phyloP scores from a whole-genome alignment of 2,113 vertebrate genomes.

The Fregata magnificens region DNA sequence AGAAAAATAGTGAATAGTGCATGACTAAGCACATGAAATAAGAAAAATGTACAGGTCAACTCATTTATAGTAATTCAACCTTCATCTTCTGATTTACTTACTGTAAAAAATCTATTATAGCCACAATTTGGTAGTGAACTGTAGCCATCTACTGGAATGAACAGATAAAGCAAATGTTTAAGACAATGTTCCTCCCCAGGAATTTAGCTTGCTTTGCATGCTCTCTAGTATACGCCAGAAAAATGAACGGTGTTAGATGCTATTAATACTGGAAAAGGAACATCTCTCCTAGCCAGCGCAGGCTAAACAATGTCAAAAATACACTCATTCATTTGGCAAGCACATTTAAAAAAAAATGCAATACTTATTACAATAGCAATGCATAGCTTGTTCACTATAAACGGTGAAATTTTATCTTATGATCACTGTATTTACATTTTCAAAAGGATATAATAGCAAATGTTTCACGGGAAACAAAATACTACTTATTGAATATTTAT shows the following conservation, averaged over 20 bases:
- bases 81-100: slow-evolving; percentile 81
- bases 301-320: slow-evolving; percentile 33
- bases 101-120: slow-evolving; percentile 75
- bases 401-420: not conserved
- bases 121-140: slow-evolving; percentile 79
- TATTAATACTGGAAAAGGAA: slow-evolving; percentile 46
- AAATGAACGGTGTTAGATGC: slow-evolving; percentile 39
- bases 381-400: not conserved
- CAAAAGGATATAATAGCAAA: not conserved
- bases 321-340: not conserved
- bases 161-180: slow-evolving; percentile 73
- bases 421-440: not conserved
- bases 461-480: not conserved
- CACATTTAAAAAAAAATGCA: not conserved
- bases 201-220: slow-evolving; percentile 55
- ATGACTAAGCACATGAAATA: slow-evolving; percentile 76
- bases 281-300: not conserved
- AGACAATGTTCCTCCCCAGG: slow-evolving; percentile 55
- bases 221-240: slow-evolving; percentile 24
- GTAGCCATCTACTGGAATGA: slow-evolving; percentile 87
- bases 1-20: slow-evolving; percentile 58
- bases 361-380: not conserved
- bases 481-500: not conserved
- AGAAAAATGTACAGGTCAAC: slow-evolving; percentile 80
- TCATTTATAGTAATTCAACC: slow-evolving; percentile 80